Evolutionary conservation across 2,113 vertebrate genomes (phyloP), one percentile per base, ranked within the genome.

Genomic region (Amia ocellicauda): DNA sequence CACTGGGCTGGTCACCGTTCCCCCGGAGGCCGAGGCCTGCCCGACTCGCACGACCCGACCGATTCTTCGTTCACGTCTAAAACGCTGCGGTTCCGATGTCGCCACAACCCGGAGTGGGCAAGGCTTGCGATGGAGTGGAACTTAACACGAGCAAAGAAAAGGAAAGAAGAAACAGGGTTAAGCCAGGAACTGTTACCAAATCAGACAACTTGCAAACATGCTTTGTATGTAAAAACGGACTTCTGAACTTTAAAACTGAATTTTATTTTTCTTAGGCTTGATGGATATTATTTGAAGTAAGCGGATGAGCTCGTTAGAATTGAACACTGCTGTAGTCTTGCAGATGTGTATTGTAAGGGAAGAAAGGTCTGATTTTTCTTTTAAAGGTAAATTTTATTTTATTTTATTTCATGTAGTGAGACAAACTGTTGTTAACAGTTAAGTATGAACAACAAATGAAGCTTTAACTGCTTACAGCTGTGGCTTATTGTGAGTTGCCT

Each of bases 311-410:
- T 57, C 17, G 19, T n/a, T 64, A 56, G 19, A 19, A 45, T n/a
- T 24, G 22, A 5, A 22, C 24, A 28, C 28, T 11, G 8, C 40
- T 63, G 19, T 27, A 11, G 36, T 16, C 16, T 50, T 66, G 20
- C 43, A 66, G 55, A 63, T 69, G 72, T 63, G n/a, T 66, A 29
- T 19, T 52, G 23, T 57, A 62, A 55, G 49, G 52, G 64, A 23
- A 78, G 77, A 20, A 78, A 77, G 69, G 74, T 77, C 76, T 66
- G 72, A 58, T 20, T 26, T 41, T 31, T 41, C 50, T n/a, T n/a
- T n/a, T n/a, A 36, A 11, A 36, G 31, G 31, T 36, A 5, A 7
- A 36, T 11, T 36, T 36, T 40, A 13, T 54, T 69, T 69, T 52
- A 70, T 73, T 79, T 63, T 70, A 68, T 66, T 66, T 66, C 36